These are phyloP conservation scores for Ianthella basta DNA, from an alignment of 37 sponge, comb jelly and placozoan genomes.

Conservation along the genomic window DNA sequence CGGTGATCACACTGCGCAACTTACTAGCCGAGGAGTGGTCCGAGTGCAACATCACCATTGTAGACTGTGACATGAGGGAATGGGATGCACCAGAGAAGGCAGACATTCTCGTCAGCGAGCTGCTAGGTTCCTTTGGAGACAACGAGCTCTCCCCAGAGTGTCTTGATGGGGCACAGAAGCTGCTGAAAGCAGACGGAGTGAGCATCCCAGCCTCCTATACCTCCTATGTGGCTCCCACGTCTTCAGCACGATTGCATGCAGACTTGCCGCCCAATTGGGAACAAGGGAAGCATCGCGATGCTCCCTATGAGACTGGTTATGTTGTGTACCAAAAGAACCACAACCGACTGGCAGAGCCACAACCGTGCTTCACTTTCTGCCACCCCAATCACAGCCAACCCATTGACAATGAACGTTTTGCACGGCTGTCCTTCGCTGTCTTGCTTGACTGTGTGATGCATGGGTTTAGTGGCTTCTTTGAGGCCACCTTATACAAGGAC, in stretches of 20 bases:
- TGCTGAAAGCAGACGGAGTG: conserved; percentile 93
- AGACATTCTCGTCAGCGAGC: conserved; percentile 94
- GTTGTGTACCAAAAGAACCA: conserved; percentile 89
- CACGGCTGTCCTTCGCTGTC: conserved; percentile 52
- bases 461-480: conserved; percentile 98
- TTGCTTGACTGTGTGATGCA: conserved; percentile 61
- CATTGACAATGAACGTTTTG: conserved; percentile 80
- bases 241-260: conserved; percentile 80
- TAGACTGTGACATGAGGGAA: conserved; percentile 93
- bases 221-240: conserved; percentile 90
- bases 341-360: conserved; percentile 60
- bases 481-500: conserved; percentile 82
- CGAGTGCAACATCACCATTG: conserved; percentile 63
- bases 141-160: conserved; percentile 99
- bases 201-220: conserved; percentile 93
- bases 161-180: conserved; percentile 95
- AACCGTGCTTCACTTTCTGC: conserved; percentile 87
- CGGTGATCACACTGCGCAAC: conserved; percentile 88
- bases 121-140: conserved; percentile 99
- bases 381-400: conserved; percentile 88
- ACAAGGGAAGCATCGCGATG: conserved; percentile 58
- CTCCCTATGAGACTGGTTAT: conserved; percentile 87
- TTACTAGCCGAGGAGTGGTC: conserved; percentile 80
- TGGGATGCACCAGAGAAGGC: conserved; percentile 91
- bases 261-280: conserved; percentile 55